Conservation (phyloP, 2,797 vertebrate species). For the Masticophis lateralis region DNA sequence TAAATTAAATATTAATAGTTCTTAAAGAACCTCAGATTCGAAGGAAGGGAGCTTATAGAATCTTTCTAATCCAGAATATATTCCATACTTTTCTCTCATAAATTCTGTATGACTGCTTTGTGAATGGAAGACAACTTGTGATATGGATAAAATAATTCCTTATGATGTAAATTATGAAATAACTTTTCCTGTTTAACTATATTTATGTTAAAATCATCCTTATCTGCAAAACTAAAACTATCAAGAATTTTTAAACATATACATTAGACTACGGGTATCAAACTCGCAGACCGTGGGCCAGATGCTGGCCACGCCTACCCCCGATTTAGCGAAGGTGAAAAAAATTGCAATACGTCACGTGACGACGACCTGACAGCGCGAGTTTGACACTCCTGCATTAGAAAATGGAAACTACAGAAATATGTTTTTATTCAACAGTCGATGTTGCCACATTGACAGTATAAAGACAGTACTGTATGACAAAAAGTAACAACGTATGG, state of each 20-base stretch:
- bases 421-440: background rate
- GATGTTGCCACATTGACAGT: background rate
- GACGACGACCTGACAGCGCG: too few relatives aligned
- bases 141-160: background rate
- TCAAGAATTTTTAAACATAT: background rate
- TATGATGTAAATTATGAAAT: background rate
- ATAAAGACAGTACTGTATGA: background rate
- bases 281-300: rapidly evolving
- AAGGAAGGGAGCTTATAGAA: background rate
- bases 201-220: background rate
- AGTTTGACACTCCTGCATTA: too few relatives aligned
- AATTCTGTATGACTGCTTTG: background rate
- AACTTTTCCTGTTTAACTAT: background rate
- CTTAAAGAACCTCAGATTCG: background rate
- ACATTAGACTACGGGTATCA: background rate
- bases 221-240: background rate
- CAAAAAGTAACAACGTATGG: background rate
- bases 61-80: background rate
- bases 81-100: background rate
- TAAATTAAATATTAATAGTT: background rate
- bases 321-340: too few relatives aligned
- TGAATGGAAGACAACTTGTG: background rate
- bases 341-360: too few relatives aligned
- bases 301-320: too few relatives aligned
- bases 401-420: background rate